Percentiles rank a stretch among this genome's conserved stretches.
Conservation (phyloP, 2,797 vertebrate genomes). For the Phataginus tricuspis region DNA sequence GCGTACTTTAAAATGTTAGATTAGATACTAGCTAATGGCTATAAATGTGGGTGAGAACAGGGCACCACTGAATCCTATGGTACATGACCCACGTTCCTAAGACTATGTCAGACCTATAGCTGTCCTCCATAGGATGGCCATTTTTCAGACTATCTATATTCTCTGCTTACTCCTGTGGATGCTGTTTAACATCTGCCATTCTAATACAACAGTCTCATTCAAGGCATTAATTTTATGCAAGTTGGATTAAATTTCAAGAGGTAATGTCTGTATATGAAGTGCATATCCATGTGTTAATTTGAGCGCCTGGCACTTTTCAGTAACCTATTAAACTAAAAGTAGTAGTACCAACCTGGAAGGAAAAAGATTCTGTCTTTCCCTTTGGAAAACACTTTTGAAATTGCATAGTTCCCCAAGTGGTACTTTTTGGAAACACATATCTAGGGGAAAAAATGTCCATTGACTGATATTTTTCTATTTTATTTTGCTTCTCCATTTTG, state of each 20-base stretch:
- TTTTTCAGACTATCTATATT: not conserved
- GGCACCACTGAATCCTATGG: not conserved
- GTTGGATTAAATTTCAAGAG: not conserved
- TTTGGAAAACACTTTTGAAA: conserved; percentile 57
- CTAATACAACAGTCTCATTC: not conserved
- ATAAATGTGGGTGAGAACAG: not conserved
- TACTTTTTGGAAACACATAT: conserved; percentile 23
- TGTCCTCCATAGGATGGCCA: not conserved
- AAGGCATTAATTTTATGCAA: not conserved
- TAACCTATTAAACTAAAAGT: conserved; percentile 47
- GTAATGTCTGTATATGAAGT: not conserved
- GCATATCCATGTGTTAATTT: not conserved
- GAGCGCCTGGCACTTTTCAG: conserved; percentile 14
- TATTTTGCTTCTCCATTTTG: conserved; percentile 75
- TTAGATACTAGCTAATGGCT: not conserved
- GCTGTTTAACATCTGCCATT: not conserved
- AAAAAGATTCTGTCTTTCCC: not conserved
- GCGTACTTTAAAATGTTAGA: not conserved
- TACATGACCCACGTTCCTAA: not conserved
- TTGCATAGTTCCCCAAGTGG: conserved; percentile 47
- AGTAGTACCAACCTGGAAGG: conserved; percentile 1
- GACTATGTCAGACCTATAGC: not conserved
- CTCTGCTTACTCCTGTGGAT: not conserved
- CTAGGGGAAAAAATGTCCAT: not conserved
- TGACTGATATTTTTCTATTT: conserved; percentile 72